These are phyloP conservation scores for Anoplolepis gracilipes DNA, from an alignment of 1,140 invertebrate genomes.

Conservation along the genomic window DNA sequence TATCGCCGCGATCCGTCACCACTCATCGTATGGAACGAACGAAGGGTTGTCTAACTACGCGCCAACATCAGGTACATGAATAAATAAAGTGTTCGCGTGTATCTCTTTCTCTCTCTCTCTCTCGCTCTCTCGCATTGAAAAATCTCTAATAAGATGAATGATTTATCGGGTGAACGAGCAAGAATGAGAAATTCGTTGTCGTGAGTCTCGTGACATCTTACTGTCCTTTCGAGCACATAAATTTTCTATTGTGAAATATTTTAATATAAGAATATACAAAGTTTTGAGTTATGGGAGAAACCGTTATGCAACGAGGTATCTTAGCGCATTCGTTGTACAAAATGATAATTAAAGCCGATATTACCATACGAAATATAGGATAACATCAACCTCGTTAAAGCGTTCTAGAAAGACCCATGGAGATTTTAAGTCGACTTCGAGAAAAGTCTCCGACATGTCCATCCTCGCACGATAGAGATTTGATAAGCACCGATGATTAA, in stretches of 20 bases:
- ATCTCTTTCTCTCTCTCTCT: not conserved
- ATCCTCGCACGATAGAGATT: slow-evolving; percentile 38
- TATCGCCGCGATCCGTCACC: slow-evolving; percentile 52
- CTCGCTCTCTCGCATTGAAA: slow-evolving; percentile 17
- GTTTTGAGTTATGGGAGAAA: slow-evolving; percentile 11
- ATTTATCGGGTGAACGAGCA: slow-evolving; percentile 44
- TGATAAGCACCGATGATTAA: slow-evolving; percentile 53
- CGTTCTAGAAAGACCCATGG: not conserved
- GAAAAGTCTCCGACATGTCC: slow-evolving; percentile 5
- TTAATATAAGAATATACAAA: not conserved
- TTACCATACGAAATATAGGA: not conserved
- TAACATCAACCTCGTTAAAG: not conserved
- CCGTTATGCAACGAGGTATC: slow-evolving; percentile 14
- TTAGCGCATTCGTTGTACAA: not conserved
- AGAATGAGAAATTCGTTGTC: slow-evolving; percentile 56
- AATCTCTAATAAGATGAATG: slow-evolving; percentile 51
- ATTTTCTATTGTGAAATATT: slow-evolving; percentile 52
- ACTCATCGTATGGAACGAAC: slow-evolving; percentile 22
- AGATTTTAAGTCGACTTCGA: slow-evolving; percentile 10
- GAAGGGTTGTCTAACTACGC: slow-evolving; percentile 36
- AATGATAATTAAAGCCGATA: slow-evolving; percentile 35
- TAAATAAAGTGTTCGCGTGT: slow-evolving; percentile 13
- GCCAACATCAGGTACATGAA: slow-evolving; percentile 7
- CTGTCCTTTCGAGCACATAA: slow-evolving; percentile 38
- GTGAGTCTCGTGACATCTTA: slow-evolving; percentile 49